phyloP scores from a whole-genome alignment of 2,888 invertebrate genomes.

The Carterocephalus palaemon region DNA sequence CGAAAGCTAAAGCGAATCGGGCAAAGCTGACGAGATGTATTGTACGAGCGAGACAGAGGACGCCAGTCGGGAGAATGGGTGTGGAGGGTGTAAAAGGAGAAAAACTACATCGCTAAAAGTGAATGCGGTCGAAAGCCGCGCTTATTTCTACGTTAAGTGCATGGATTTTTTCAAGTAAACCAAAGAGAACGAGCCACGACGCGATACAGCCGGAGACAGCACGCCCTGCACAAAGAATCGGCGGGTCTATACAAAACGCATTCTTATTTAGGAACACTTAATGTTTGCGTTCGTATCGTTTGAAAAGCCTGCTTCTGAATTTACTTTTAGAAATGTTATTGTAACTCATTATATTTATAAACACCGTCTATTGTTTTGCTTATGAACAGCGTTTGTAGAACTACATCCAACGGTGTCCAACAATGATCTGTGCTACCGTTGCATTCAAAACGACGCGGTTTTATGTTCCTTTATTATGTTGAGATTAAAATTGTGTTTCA shows the following conservation, averaged over 20 bases:
- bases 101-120: slow-evolving; percentile 79
- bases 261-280: slow-evolving; percentile 21
- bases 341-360: slow-evolving; percentile 1
- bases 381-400: neutral
- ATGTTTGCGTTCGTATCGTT: slow-evolving; percentile 20
- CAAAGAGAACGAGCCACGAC: slow-evolving; percentile 48
- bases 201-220: slow-evolving; percentile 18
- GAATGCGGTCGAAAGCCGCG: slow-evolving; percentile 78
- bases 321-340: slow-evolving; percentile 13
- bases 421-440: neutral
- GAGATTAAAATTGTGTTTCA: slow-evolving; percentile 1
- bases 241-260: slow-evolving; percentile 25
- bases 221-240: slow-evolving; percentile 22
- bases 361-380: slow-evolving; percentile 10
- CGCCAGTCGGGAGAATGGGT: slow-evolving; percentile 64
- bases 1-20: slow-evolving; percentile 72
- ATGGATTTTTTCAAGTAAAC: slow-evolving; percentile 77
- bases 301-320: slow-evolving; percentile 12
- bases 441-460: neutral
- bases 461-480: neutral
- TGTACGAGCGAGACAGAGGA: slow-evolving; percentile 63
- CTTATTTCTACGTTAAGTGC: slow-evolving; percentile 77
- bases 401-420: neutral
- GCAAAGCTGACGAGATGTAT: slow-evolving; percentile 57
- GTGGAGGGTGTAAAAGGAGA: slow-evolving; percentile 76